phyloP scores from a whole-genome alignment of 2,888 invertebrate genomes.

The Helobdella robusta region DNA sequence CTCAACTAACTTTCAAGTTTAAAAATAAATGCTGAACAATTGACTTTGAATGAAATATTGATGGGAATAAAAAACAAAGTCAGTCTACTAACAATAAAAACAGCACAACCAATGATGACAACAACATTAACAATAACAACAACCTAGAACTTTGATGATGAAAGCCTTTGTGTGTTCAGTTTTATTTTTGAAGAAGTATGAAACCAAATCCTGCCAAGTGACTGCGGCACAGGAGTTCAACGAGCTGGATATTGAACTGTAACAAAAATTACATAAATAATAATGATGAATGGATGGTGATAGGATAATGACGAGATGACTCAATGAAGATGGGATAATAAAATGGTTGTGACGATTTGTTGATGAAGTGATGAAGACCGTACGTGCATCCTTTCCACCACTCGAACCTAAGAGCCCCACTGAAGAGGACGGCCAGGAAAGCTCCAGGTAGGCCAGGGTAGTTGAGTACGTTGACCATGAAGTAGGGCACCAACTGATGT shows the following conservation, averaged over 20 bases:
- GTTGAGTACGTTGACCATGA: conserved; percentile 34
- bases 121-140: background rate
- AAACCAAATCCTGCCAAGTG: conserved; percentile 36
- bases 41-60: too few species aligned
- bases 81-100: background rate
- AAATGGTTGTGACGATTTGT: background rate
- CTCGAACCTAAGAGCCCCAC: conserved; percentile 37
- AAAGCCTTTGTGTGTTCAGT: conserved; percentile 29
- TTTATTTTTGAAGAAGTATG: conserved; percentile 22
- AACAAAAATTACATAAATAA: background rate
- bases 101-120: background rate
- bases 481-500: conserved; percentile 35
- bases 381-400: background rate
- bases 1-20: too few species aligned
- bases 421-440: conserved; percentile 36
- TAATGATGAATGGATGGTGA: background rate
- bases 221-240: conserved; percentile 34
- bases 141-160: conserved; percentile 32
- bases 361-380: background rate
- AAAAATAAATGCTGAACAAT: too few species aligned
- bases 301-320: background rate
- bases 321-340: background rate
- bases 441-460: conserved; percentile 35
- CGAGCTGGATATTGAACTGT: conserved; percentile 33
- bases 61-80: background rate